Percentiles rank a stretch among this genome's conserved stretches.
Evolutionary conservation across 2,797 vertebrate species (phyloP).

Genomic region (Tiaroga cobitis): DNA sequence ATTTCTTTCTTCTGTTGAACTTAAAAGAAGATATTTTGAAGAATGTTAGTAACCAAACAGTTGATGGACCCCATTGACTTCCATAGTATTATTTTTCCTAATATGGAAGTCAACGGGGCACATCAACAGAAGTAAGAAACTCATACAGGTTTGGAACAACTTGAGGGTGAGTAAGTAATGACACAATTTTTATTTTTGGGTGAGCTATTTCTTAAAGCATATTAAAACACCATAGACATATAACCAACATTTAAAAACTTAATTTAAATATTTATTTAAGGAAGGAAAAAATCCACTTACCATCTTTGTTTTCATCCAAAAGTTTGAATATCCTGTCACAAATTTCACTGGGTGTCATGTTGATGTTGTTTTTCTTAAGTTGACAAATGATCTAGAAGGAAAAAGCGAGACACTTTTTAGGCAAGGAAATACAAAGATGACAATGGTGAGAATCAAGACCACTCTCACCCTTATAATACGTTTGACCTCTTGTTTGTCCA

Average conservation of each 20-base stretch:
- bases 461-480: slow-evolving; percentile 64
- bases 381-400: slow-evolving; percentile 72
- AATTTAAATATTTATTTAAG: not conserved
- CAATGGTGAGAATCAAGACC: not conserved
- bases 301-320: slow-evolving; percentile 76
- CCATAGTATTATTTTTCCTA: too few relatives aligned
- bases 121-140: too few relatives aligned
- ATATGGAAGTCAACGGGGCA: too few relatives aligned
- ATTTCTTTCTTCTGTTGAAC: too few relatives aligned
- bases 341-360: slow-evolving; percentile 70
- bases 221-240: not conserved
- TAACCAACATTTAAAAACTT: not conserved
- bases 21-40: too few relatives aligned
- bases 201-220: not conserved
- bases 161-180: too few relatives aligned
- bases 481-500: slow-evolving; percentile 64
- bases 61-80: too few relatives aligned
- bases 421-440: not conserved
- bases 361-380: slow-evolving; percentile 65
- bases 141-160: too few relatives aligned
- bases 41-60: too few relatives aligned
- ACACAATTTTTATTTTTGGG: too few relatives aligned
- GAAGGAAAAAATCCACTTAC: slow-evolving; percentile 55
- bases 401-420: not conserved
- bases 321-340: slow-evolving; percentile 77